A percentile compares a stretch with the other conserved stretches of the same genome.
Evolutionary conservation across 1,140 invertebrate genomes (phyloP).

Genomic region (Phymorhynchus buccinoides): DNA sequence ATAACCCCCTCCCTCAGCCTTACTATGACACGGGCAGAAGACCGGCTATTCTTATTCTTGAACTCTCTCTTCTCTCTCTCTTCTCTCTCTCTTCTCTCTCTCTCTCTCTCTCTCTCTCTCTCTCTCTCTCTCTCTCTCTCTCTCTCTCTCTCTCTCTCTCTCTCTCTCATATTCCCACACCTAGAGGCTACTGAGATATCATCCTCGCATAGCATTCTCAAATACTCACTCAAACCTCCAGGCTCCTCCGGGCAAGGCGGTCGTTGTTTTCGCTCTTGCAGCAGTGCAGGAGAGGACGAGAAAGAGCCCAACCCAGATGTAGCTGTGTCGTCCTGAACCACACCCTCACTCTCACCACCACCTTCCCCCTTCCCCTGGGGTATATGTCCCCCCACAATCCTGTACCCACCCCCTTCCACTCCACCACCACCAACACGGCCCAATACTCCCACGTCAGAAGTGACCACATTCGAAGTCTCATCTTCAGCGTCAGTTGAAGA

Average conservation of each 20-base stretch:
- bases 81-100: background rate
- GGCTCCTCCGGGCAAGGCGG: constrained; percentile 17
- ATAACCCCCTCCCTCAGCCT: no score
- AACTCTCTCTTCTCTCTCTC: background rate
- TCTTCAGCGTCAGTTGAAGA: no score
- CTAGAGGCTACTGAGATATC: background rate
- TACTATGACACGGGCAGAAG: no score
- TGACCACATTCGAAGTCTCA: background rate
- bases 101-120: background rate
- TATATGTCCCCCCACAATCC: no score
- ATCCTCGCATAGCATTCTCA: background rate
- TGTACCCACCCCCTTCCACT: background rate
- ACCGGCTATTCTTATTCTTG: no score
- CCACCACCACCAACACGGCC: background rate
- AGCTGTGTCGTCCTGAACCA: background rate
- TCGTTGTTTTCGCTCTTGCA: no score
- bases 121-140: constrained; percentile 30
- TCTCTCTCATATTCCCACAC: background rate
- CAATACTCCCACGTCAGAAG: background rate
- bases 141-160: constrained; percentile 20
- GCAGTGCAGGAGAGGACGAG: background rate
- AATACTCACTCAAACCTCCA: constrained; percentile 28
- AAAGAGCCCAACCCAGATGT: background rate
- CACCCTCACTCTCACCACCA: background rate
- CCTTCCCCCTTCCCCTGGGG: background rate